These are phyloP conservation scores for Orthonyx spaldingii DNA, from an alignment of 2,113 vertebrate genomes.

Conservation along the genomic window DNA sequence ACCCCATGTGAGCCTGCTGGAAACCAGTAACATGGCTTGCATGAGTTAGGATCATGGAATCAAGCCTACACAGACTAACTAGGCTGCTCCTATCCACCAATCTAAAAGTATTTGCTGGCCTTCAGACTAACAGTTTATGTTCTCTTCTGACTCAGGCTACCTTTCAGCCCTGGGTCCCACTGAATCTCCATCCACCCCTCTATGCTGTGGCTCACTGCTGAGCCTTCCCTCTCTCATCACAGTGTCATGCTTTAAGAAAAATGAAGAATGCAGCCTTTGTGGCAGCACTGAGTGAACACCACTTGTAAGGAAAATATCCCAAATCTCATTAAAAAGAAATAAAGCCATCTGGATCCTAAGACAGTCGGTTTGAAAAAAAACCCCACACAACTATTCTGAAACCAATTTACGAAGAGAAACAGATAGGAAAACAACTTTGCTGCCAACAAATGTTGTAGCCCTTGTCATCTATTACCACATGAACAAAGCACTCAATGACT, in stretches of 20 bases:
- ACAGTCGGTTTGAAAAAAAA: not conserved
- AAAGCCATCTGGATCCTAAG: conserved; percentile 20
- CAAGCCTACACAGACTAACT: not conserved
- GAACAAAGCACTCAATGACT: conserved; percentile 42
- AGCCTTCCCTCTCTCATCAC: not conserved
- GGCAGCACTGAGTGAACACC: not conserved
- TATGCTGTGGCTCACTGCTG: not conserved
- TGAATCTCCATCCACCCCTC: not conserved
- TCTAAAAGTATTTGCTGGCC: not conserved
- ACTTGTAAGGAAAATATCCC: not conserved
- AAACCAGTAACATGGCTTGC: not conserved
- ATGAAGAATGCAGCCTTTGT: not conserved
- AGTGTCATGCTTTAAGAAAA: not conserved
- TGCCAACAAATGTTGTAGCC: conserved; percentile 13
- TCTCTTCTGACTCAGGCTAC: not conserved
- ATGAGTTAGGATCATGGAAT: not conserved
- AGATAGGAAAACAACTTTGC: conserved; percentile 33
- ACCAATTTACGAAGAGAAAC: conserved; percentile 8
- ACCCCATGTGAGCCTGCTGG: not conserved
- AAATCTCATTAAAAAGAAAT: conserved; percentile 43
- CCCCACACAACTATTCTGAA: not conserved
- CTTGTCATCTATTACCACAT: conserved; percentile 23
- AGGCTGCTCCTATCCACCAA: not conserved
- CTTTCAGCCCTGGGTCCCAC: not conserved
- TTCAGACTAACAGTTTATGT: not conserved